Percentiles rank a stretch among this genome's conserved stretches.
phyloP scores from a whole-genome alignment of 1,140 invertebrate species.

The Drosophila rufa region DNA sequence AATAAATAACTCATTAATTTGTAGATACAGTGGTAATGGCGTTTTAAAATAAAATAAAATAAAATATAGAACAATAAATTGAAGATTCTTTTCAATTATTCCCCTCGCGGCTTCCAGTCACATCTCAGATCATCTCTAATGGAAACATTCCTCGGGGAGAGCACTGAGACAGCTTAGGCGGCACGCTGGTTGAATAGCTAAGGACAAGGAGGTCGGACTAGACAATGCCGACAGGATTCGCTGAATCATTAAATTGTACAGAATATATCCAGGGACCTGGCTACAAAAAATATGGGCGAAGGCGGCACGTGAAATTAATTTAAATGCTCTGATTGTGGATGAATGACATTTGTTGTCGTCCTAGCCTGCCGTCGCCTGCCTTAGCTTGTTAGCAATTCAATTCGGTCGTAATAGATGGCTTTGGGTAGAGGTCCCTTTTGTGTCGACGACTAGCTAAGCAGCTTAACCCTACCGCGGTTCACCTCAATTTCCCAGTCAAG shows the following conservation, averaged over 20 bases:
- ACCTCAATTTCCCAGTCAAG: slow-evolving; percentile 58
- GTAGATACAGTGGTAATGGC: background rate
- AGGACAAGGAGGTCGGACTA: slow-evolving; percentile 25
- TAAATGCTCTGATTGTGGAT: slow-evolving; percentile 61
- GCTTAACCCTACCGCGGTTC: slow-evolving; percentile 73
- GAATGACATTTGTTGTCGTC: slow-evolving; percentile 42
- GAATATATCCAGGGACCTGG: slow-evolving; percentile 4
- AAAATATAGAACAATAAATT: background rate
- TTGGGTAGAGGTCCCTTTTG: slow-evolving; percentile 14
- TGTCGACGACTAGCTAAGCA: slow-evolving; percentile 45
- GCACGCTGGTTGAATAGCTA: slow-evolving; percentile 56
- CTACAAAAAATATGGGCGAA: slow-evolving; percentile 16
- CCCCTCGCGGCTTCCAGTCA: slow-evolving; percentile 15
- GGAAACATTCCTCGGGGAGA: slow-evolving; percentile 12
- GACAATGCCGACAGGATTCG: slow-evolving; percentile 56
- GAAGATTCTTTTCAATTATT: background rate
- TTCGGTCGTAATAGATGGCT: slow-evolving; percentile 60
- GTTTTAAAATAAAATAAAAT: background rate
- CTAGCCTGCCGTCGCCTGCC: background rate
- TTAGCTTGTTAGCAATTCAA: slow-evolving; percentile 61
- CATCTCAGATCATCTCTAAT: slow-evolving; percentile 50
- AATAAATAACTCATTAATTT: background rate
- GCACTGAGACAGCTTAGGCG: slow-evolving; percentile 5
- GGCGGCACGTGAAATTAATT: slow-evolving; percentile 72
- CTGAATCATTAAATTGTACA: slow-evolving; percentile 57